Base-by-base conservation (phyloP, 2,113 vertebrate genomes). In the Triplophysa dalaica region DNA sequence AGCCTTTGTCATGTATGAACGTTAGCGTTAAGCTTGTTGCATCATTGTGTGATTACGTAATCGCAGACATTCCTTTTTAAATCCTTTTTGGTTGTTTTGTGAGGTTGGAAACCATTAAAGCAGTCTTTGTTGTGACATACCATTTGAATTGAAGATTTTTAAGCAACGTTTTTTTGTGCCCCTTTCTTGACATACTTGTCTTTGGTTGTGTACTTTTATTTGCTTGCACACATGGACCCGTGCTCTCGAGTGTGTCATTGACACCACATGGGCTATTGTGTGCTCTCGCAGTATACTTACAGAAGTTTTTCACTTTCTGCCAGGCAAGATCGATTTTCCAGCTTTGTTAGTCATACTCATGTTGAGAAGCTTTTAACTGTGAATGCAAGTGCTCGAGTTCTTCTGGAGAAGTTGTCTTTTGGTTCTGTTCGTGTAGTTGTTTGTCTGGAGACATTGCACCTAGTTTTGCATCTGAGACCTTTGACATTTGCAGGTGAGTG, bases 291-390 rank as follows among this genome's bases (percentile, higher is more conserved):
- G 43, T 62, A 54, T 33, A 75, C 56, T 45, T 62, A 56, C 73
- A 63, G 21, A 14, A 29, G 61, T 77, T 77, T 38, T 76, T 65
- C 26, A 65, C 64, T 65, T 52, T 48, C 16, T 16, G 8, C 73
- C 73, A 50, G 73, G n/a, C n/a, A 58, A 63, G 73, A 63, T 75
- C 50, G 73, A 75, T 75, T 75, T 75, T 63, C 43, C 38, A 62
- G 38, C 60, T 29, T 56, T 29, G 22, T 62, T 75, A 75, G 41
- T 75, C 73, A 48, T 75, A 24, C 26, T 22, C 45, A 75, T 63
- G 43, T 75, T 63, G 43, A 63, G 60, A 75, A 75, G 73, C 58
- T 63, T 75, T 75, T 75, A 75, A 63, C 73, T 48, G 72, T 22
- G 43, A n/a, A 9, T 58, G 43, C 8, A 33, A 61, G 73, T 50